Base-by-base conservation (phyloP, 1,140 invertebrate genomes). In the Zeugodacus cucurbitae region DNA sequence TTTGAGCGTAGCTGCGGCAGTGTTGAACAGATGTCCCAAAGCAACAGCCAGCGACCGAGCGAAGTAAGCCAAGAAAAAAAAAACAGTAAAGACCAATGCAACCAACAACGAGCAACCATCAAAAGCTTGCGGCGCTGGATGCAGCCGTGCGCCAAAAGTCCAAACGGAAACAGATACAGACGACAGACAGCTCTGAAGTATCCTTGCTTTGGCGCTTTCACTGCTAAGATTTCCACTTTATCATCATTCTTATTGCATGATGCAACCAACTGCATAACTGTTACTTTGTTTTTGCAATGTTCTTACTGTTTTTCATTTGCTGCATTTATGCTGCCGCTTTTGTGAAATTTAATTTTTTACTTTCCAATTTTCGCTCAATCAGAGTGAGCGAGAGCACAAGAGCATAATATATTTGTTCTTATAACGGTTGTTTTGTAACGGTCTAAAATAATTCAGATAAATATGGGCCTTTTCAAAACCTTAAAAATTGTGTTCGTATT, bases 171-270 rank as follows among this genome's bases (percentile, higher is more conserved):
- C 74, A 48, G 41, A 41, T 4, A 34, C 4, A 26, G 37, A 74
- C 11, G 62, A 17, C 62, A 67, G 26, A 14, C 48, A 54, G 48
- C 48, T 54, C 48, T 54, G 48, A 54, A 54, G 48, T 54, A 54
- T 54, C 3, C 62, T 32, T 67, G 29, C 29, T 11, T 11, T 41
- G 34, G 67, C 67, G 34, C 34, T 74, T 67, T 34, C 14, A 34
- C 70, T 34, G 74, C 41, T 82, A 82, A 82, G 74, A 82, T 82
- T 82, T 82, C n/a, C 74, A 82, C 74, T 82, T 82, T 82, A 34
- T 82, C 74, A 82, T 44, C 74, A 82, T 82, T 48, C 74, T 48
- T 82, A 82, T 82, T 82, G 20, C 44, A 82, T 48, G 74, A 48
- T 48, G 67, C 67, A 74, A 74, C 67, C 67, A 32, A 74, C 34